These are phyloP conservation scores for Drosophila lowei DNA, from an alignment of 1,140 invertebrate genomes.

Conservation along the genomic window DNA sequence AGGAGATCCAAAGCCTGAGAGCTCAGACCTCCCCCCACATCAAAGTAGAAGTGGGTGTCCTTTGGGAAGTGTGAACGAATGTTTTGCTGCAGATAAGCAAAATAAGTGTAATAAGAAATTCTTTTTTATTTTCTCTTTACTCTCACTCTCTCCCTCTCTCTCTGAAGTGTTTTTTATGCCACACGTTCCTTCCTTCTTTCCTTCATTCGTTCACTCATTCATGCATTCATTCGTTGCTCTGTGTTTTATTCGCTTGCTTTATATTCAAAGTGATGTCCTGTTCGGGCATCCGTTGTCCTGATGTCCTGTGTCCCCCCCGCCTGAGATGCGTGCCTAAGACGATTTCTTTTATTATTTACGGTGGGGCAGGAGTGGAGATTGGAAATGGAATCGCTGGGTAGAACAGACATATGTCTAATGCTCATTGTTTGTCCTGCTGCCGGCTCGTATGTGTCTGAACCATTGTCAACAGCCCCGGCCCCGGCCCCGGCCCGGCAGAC, in stretches of 20 bases:
- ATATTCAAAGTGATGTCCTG: slow-evolving; percentile 80
- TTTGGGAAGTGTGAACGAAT: slow-evolving; percentile 75
- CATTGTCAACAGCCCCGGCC: slow-evolving; percentile 50
- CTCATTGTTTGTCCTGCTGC: slow-evolving; percentile 55
- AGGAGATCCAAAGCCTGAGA: slow-evolving; percentile 12
- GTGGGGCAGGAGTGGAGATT: slow-evolving; percentile 24
- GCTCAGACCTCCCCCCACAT: neutral
- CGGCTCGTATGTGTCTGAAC: slow-evolving; percentile 4
- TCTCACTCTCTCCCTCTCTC: neutral
- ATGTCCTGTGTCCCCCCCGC: too few species aligned
- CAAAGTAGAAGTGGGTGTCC: slow-evolving; percentile 4
- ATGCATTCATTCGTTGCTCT: slow-evolving; percentile 35
- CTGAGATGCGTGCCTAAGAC: slow-evolving; percentile 76
- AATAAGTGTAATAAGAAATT: slow-evolving; percentile 80
- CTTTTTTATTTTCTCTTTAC: slow-evolving; percentile 67
- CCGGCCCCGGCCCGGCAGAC: slow-evolving; percentile 4
- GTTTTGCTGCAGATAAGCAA: slow-evolving; percentile 80
- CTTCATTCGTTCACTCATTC: slow-evolving; percentile 10
- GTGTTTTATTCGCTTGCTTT: slow-evolving; percentile 79
- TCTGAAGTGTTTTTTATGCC: slow-evolving; percentile 75
- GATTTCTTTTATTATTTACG: slow-evolving; percentile 81
- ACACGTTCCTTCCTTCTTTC: slow-evolving; percentile 51
- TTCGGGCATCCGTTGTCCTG: slow-evolving; percentile 44
- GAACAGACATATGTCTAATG: slow-evolving; percentile 71
- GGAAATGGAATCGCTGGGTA: slow-evolving; percentile 51